Evolutionary conservation across 2,113 vertebrate species (phyloP).

Genomic region (Illadopsis cleaveri): DNA sequence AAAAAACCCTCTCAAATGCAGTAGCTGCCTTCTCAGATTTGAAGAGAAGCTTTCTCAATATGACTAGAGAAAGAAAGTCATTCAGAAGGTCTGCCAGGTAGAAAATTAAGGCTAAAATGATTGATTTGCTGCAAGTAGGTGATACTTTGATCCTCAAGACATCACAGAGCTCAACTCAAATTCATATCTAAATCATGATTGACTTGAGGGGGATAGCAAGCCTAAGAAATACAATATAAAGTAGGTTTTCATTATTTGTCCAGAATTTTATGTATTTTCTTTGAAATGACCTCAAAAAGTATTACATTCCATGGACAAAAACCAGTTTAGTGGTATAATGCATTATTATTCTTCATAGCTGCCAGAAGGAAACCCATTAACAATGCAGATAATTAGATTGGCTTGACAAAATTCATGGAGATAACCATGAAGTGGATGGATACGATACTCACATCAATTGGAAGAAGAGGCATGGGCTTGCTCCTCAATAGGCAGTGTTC

Average conservation of each 20-base stretch:
- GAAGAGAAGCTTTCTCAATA: background rate
- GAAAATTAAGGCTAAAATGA: background rate
- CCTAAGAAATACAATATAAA: background rate
- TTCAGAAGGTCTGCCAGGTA: background rate
- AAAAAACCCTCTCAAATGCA: background rate
- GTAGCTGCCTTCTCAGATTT: background rate
- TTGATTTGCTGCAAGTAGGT: background rate
- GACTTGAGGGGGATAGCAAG: background rate
- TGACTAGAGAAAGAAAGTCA: background rate
- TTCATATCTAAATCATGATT: background rate
- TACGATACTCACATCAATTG: background rate
- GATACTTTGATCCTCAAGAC: background rate
- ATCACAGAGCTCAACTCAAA: background rate
- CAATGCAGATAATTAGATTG: background rate
- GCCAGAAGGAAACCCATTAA: background rate
- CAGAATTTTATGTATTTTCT: background rate
- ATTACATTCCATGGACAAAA: background rate
- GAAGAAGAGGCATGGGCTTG: background rate
- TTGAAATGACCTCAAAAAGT: background rate
- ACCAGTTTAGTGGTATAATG: background rate
- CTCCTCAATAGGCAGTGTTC: background rate
- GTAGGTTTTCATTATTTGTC: background rate
- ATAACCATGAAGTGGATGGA: background rate
- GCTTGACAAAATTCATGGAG: background rate
- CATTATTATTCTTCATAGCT: background rate